A percentile compares a stretch with the other conserved stretches of the same genome.
phyloP scores from a whole-genome alignment of 2,888 invertebrate species.

The Selenia dentaria region DNA sequence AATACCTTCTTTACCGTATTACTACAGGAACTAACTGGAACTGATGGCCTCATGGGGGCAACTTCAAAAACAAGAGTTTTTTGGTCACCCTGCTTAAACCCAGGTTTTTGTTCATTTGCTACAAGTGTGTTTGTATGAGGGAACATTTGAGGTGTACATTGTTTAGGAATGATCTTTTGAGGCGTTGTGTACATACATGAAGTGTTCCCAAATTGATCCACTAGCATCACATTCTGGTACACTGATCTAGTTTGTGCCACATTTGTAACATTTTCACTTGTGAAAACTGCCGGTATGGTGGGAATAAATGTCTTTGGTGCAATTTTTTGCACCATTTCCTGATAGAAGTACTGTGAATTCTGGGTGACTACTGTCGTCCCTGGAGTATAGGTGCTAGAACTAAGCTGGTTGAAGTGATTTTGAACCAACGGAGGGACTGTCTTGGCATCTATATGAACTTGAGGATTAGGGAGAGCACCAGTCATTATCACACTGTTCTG shows the following conservation, averaged over 20 bases:
- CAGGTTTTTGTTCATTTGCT: constrained; percentile 49
- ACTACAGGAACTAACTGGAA: constrained; percentile 31
- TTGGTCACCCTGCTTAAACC: constrained; percentile 50
- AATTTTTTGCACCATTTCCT: constrained; percentile 76
- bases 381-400: constrained; percentile 61
- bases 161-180: constrained; percentile 60
- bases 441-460: constrained; percentile 58
- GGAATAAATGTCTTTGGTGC: constrained; percentile 74
- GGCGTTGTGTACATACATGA: constrained; percentile 74
- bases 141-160: constrained; percentile 54
- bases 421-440: constrained; percentile 47
- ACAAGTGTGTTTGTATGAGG: constrained; percentile 44
- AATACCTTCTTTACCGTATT: constrained; percentile 23
- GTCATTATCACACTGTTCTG: constrained; percentile 73
- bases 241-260: constrained; percentile 67
- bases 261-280: constrained; percentile 64
- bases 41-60: constrained; percentile 56
- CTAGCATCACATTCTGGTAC: constrained; percentile 79
- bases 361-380: constrained; percentile 75
- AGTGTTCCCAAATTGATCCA: constrained; percentile 74
- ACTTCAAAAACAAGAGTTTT: constrained; percentile 75
- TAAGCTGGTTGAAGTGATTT: constrained; percentile 63
- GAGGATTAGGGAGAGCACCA: constrained; percentile 56
- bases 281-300: constrained; percentile 62
- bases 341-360: constrained; percentile 77